Base-by-base conservation (phyloP, 2,797 vertebrate genomes). In the Diplodus sargus region DNA sequence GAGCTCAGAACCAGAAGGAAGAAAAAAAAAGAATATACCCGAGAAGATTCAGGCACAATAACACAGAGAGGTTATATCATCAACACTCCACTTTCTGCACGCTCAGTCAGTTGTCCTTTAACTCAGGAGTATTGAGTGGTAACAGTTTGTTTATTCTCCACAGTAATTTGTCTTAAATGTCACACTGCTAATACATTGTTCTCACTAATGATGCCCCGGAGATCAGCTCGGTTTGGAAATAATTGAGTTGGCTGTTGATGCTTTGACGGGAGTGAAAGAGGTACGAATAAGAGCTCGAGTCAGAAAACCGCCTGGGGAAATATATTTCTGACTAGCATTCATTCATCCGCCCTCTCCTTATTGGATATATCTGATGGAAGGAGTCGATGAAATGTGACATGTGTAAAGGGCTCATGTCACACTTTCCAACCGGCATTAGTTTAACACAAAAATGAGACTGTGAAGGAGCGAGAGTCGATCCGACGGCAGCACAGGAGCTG, bases 171-270 rank as follows among this genome's bases (percentile, higher is more conserved):
- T 66, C 22, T 54, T n/a, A 70, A 64, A 22, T 61, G 67, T 60
- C 48, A 23, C 20, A 1, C 53, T 3, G 53, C 20, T 60, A 28
- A 70, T 54, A 20, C 28, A 14, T 12, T n/a, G 20, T 53, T 39
- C 56, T 72, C 53, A 9, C 43, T 61, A 67, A 72, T 16, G 70
- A 64, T n/a, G 42, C 66, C 60, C 42, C 22, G 4, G 53, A 76
- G 52, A 25, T 43, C n/a, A 4, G 4, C 6, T 65, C 0, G 11
- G 11, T 47, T 47, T 53, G 18, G 15, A 16, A n/a, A 10, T 5
- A 14, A 49, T 39, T 53, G 53, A 60, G 22, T 28, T 11, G n/a
- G 13, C 9, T 43, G 4, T 25, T 12, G 47, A 42, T 65, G 66
- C 49, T 0, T 42, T 76, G n/a, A 14, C 54, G 1, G n/a, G 23